phyloP scores from a whole-genome alignment of 2,113 vertebrate genomes.

The Etia nguti region DNA sequence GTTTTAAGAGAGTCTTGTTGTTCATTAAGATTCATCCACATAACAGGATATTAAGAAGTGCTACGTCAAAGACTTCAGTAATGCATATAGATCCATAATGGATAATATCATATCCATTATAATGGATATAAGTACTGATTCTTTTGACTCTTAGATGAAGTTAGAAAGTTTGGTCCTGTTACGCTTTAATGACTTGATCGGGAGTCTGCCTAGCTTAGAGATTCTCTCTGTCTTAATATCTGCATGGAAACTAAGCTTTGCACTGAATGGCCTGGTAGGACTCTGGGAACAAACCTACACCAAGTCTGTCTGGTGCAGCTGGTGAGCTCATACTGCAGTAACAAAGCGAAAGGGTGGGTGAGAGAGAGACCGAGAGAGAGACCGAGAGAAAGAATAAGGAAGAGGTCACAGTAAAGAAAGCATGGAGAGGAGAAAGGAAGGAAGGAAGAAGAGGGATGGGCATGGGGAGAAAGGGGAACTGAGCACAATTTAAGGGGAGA shows the following conservation, averaged over 20 bases:
- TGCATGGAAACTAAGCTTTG: background rate
- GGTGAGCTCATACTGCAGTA: constrained; percentile 67
- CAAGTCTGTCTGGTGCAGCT: constrained; percentile 30
- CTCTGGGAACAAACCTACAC: constrained; percentile 1
- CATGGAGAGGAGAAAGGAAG: background rate
- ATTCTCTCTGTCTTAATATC: background rate
- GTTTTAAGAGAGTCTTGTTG: background rate
- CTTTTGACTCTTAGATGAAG: background rate
- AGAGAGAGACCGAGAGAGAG: constrained; percentile 14
- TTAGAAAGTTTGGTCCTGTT: background rate
- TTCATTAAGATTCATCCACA: background rate
- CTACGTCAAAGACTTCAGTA: background rate
- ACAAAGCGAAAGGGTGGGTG: constrained; percentile 6
- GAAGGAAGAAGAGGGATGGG: background rate
- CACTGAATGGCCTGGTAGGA: background rate
- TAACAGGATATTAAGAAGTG: background rate
- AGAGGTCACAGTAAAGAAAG: background rate
- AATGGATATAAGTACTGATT: background rate
- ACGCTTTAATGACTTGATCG: background rate
- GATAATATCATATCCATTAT: background rate
- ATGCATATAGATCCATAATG: background rate
- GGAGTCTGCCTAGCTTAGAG: background rate
- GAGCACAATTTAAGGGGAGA: background rate
- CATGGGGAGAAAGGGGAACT: background rate
- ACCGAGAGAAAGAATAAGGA: background rate